Evolutionary conservation across 2,113 vertebrate species (phyloP), one percentile per base, ranked within the genome.

Genomic region (Kobus ellipsiprymnus): DNA sequence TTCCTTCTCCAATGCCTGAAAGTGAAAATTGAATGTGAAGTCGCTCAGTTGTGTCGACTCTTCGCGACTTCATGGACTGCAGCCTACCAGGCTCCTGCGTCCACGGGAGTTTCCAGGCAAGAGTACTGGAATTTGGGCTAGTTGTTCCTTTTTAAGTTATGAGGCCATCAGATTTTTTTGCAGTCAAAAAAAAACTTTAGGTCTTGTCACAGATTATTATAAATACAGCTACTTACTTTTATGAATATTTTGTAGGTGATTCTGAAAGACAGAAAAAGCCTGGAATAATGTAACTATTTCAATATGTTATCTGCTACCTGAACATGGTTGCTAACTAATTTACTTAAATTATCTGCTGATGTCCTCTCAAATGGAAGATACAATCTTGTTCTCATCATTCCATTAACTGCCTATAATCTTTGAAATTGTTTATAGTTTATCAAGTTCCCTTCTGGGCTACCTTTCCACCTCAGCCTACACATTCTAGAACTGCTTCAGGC

Each of bases 391-490:
- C 83, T 87, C 46, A 54, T 46, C 36, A 87, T 98, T 97, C 88
- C 46, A 81, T 96, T 98, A 97, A 91, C 82, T 95, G 52, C 85
- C 86, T 93, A 64, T 91, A 83, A 89, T 96, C 97, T 93, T 86
- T 74, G 57, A 52, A 91, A 96, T 87, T 98, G 97, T 97, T 98
- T 98, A 98, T 46, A 44, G 27, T 95, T 90, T 84, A 74, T 97
- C 93, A 59, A 11, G 29, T 87, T 97, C 82, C 62, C 83, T 97
- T 90, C 71, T 93, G 55, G 54, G 29, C 95, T 94, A 30, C 40
- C 91, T 96, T 57, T 40, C 55, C 78, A 77, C 50, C 33, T 81
- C 94, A 96, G 52, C 93, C 91, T 94, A 97, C 93, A 95, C 74
- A 71, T 55, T 48, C 81, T 87, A 71, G 23, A 94, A 90, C 57